Conservation (phyloP, 23 tunicate species). For the Clavelina lepadiformis region DNA sequence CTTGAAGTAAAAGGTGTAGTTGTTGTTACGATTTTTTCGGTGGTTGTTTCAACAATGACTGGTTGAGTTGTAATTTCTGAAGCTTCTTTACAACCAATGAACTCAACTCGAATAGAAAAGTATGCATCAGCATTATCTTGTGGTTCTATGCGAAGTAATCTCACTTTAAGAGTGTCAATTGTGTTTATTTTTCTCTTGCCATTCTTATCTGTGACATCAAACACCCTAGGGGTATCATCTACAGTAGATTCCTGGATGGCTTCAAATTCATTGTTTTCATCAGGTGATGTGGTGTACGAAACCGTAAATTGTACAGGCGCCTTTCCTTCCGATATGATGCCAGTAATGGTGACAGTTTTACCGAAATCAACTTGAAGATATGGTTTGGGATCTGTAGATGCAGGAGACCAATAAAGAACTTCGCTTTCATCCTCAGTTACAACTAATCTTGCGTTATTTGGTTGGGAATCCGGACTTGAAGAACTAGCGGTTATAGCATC, state of each 20-base stretch:
- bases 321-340: slow-evolving; percentile 20
- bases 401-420: slow-evolving; percentile 33
- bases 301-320: slow-evolving; percentile 28
- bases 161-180: slow-evolving; percentile 7
- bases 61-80: slow-evolving; percentile 28
- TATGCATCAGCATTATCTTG: slow-evolving; percentile 1
- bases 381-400: slow-evolving; percentile 20
- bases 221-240: slow-evolving; percentile 16
- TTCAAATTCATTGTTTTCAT: too few relatives aligned
- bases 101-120: slow-evolving; percentile 39
- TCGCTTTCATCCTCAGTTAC: too few relatives aligned
- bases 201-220: slow-evolving; percentile 45
- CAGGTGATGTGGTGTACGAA: slow-evolving; percentile 3
- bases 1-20: background rate
- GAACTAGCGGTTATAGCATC: slow-evolving; percentile 32
- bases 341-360: slow-evolving; percentile 2
- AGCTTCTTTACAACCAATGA: slow-evolving; percentile 35
- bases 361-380: slow-evolving; percentile 50
- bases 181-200: slow-evolving; percentile 5
- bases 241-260: too few relatives aligned
- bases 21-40: slow-evolving; percentile 26
- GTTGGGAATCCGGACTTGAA: slow-evolving; percentile 7
- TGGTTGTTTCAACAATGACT: slow-evolving; percentile 50
- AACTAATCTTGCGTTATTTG: slow-evolving; percentile 14
- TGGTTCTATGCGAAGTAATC: slow-evolving; percentile 22